phyloP scores from a whole-genome alignment of 1,140 invertebrate species.

The Drosophila yakuba region DNA sequence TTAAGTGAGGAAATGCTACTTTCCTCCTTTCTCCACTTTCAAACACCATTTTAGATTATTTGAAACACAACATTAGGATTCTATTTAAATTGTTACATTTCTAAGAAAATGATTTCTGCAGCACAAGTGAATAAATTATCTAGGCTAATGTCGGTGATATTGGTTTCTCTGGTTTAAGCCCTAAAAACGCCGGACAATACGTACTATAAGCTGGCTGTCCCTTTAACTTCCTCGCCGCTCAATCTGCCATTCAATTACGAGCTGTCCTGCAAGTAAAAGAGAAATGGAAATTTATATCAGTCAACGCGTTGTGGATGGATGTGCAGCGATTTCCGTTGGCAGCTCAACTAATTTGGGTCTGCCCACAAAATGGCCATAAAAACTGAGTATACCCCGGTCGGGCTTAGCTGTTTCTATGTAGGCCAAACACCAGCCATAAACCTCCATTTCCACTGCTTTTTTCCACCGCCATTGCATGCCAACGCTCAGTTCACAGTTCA shows the following conservation, averaged over 20 bases:
- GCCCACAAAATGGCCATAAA: slow-evolving; percentile 44
- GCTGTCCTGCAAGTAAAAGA: slow-evolving; percentile 45
- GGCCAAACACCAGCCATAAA: slow-evolving; percentile 47
- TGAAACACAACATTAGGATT: no score
- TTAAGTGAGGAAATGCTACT: no score
- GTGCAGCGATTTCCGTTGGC: slow-evolving; percentile 3
- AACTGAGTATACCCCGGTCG: slow-evolving; percentile 17
- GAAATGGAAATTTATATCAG: slow-evolving; percentile 21
- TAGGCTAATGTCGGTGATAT: neutral
- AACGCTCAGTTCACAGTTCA: slow-evolving; percentile 27
- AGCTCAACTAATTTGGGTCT: slow-evolving; percentile 24
- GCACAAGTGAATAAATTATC: no score
- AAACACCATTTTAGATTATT: no score
- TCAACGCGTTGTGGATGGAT: slow-evolving; percentile 11
- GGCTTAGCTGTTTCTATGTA: slow-evolving; percentile 34
- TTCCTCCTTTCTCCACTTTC: no score
- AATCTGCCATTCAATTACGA: slow-evolving; percentile 44
- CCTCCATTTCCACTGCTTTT: slow-evolving; percentile 31
- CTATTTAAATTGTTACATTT: no score
- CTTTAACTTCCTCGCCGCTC: slow-evolving; percentile 13
- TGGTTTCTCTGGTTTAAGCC: slow-evolving; percentile 3
- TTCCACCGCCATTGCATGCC: slow-evolving; percentile 38
- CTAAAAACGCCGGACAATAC: slow-evolving; percentile 12
- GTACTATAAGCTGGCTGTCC: slow-evolving; percentile 24
- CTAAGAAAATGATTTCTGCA: no score